phyloP scores from a whole-genome alignment of 2,113 vertebrate species.

The Stomatorhinus ivindoensis region DNA sequence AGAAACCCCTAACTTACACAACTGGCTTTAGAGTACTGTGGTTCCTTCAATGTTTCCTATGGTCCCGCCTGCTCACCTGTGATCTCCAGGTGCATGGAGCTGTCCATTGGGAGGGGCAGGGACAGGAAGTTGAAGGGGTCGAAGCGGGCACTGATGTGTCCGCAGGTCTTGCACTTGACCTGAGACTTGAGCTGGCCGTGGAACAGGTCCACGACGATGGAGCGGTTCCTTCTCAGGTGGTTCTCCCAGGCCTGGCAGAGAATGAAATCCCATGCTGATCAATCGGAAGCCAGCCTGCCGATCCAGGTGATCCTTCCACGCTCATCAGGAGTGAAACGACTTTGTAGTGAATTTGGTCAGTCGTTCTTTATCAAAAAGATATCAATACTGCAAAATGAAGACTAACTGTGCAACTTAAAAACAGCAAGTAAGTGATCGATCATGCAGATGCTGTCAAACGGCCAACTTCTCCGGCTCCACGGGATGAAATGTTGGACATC shows the following conservation, averaged over 20 bases:
- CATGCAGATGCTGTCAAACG: neutral
- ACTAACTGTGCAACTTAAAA: neutral
- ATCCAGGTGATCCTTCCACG: neutral
- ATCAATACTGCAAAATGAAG: neutral
- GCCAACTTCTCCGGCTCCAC: neutral
- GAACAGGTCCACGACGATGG: slow-evolving; percentile 96
- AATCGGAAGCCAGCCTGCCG: neutral
- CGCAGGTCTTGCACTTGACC: slow-evolving; percentile 97
- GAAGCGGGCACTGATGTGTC: slow-evolving; percentile 94
- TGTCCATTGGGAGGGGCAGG: slow-evolving; percentile 95
- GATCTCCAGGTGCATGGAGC: slow-evolving; percentile 98
- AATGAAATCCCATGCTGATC: neutral
- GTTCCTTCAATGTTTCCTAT: neutral
- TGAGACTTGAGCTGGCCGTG: slow-evolving; percentile 96
- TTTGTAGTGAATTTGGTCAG: neutral
- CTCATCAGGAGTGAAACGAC: neutral
- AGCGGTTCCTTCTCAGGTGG: slow-evolving; percentile 90
- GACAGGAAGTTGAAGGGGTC: slow-evolving; percentile 99
- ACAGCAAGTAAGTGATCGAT: neutral
- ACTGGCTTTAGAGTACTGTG: neutral
- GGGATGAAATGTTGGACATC: neutral
- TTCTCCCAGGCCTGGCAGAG: slow-evolving; percentile 88
- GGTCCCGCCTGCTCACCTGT: slow-evolving; percentile 66
- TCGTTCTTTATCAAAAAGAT: neutral
- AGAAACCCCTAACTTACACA: neutral